phyloP scores from a whole-genome alignment of 2,797 vertebrate genomes.

The Typhlichthys eigenmanni region DNA sequence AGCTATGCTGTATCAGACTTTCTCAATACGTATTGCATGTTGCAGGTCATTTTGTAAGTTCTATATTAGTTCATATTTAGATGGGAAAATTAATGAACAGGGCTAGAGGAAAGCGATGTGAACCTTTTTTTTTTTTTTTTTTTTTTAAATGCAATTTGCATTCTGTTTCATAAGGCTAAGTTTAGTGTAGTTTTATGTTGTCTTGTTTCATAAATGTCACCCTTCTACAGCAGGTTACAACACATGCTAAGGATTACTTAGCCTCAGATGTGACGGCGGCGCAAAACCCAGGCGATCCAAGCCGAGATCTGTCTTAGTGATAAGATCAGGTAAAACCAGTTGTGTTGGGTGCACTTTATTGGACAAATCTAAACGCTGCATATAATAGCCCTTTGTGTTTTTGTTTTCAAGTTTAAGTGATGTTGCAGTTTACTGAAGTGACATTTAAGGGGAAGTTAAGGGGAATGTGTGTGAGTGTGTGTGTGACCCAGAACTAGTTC shows the following conservation, averaged over 20 bases:
- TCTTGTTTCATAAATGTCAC: conserved; percentile 4
- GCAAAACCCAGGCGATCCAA: conserved; percentile 37
- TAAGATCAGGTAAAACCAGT: conserved; percentile 63
- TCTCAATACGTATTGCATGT: conserved; percentile 58
- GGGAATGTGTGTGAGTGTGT: conserved; percentile 10
- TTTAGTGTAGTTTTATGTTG: not conserved
- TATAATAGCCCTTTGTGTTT: conserved; percentile 37
- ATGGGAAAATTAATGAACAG: conserved; percentile 13
- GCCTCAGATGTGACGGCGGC: conserved; percentile 8
- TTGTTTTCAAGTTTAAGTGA: conserved; percentile 21
- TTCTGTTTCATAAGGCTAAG: not conserved
- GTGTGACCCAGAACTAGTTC: conserved; percentile 27
- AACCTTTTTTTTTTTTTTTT: not conserved
- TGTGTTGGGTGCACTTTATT: conserved; percentile 32
- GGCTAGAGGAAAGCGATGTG: conserved; percentile 7
- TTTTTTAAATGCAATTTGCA: conserved; percentile 16
- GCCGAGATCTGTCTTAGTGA: conserved; percentile 29
- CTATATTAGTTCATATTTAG: conserved; percentile 7
- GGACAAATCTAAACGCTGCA: conserved; percentile 17
- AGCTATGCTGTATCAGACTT: conserved; percentile 38
- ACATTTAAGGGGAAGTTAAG: conserved; percentile 22
- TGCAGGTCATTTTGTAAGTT: conserved; percentile 37
- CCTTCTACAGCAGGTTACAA: conserved; percentile 35
- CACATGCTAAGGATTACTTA: conserved; percentile 17
- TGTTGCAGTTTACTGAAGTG: conserved; percentile 12